Conservation (phyloP, 2,888 invertebrate species). For the Ophion slaviceki region DNA sequence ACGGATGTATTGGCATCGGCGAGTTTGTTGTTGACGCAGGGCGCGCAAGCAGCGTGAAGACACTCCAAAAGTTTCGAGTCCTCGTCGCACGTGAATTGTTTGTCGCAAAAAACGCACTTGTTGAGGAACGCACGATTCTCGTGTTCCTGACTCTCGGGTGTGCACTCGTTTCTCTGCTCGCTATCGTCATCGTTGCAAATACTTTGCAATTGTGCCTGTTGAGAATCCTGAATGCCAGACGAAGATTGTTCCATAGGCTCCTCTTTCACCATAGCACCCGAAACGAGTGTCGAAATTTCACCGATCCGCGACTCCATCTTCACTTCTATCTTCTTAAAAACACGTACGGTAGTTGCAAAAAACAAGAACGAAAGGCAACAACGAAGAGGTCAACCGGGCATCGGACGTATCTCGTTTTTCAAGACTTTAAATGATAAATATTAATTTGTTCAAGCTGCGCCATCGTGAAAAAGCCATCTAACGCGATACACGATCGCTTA, state of each 20-base stretch:
- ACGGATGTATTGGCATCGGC: conserved; percentile 83
- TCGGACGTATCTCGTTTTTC: conserved; percentile 30
- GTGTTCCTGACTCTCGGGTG: conserved; percentile 78
- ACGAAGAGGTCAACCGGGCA: conserved; percentile 6
- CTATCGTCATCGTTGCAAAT: conserved; percentile 75
- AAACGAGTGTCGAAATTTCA: conserved; percentile 71
- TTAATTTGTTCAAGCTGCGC: conserved; percentile 53
- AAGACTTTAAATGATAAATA: conserved; percentile 57
- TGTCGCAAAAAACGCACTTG: conserved; percentile 84
- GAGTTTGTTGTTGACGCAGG: conserved; percentile 89
- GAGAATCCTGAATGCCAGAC: conserved; percentile 71
- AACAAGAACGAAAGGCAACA: conserved; percentile 9
- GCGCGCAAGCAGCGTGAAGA: conserved; percentile 92
- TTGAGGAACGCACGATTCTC: conserved; percentile 77
- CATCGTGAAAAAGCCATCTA: conserved; percentile 58
- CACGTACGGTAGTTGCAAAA: not conserved
- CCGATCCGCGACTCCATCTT: conserved; percentile 65
- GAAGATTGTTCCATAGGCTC: conserved; percentile 76
- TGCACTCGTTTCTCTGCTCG: conserved; percentile 78
- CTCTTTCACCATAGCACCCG: conserved; percentile 76
- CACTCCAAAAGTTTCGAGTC: conserved; percentile 94
- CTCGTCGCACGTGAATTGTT: conserved; percentile 85
- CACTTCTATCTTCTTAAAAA: not conserved
- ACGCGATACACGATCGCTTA: conserved; percentile 51
- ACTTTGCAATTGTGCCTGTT: conserved; percentile 67